Evolutionary conservation across 2,888 invertebrate genomes (phyloP), one percentile per base, ranked within the genome.

Genomic region (Xylocampa areola): DNA sequence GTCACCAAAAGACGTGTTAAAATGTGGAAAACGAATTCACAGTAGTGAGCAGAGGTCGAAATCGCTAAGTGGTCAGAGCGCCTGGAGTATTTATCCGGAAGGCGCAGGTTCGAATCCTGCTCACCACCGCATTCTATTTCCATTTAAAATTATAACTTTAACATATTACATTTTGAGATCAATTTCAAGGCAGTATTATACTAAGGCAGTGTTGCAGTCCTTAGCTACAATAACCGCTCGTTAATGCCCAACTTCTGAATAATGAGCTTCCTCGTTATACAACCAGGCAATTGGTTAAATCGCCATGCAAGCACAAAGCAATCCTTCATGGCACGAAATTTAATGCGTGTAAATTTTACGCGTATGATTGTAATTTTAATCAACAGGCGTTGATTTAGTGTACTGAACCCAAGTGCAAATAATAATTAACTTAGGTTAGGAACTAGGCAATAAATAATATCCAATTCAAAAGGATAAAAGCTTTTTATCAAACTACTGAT

Each of bases 211-310:
- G 45, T 45, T 52, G 37, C 40, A 60, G 70, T 44, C 41, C 45
- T 40, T 62, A 67, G 44, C 48, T 61, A 76, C 61, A 76, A 64
- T 59, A 64, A 73, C 43, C 64, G 63, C 74, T 73, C 64, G 76
- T 76, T 60, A 73, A 69, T 62, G 53, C 51, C 63, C 33, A 21
- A 53, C 53, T 64, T 45, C 67, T 74, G 67, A 76, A 54, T 74
- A 76, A 74, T 73, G 73, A 66, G 64, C 51, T 67, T 73, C 71
- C 73, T 74, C 74, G 71, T 74, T 74, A 76, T 61, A 58, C 49
- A 53, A 49, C 52, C 70, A 43, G 36, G 63, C 73, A 69, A 73
- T 73, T 76, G 61, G 71, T 63, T 73, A 67, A 67, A 70, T 70
- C 71, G 59, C 59, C 67, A 64, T 52, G 55, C 67, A 43, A 64